Evolutionary conservation across 2,797 vertebrate species (phyloP).

Genomic region (Enteromius viviparus): DNA sequence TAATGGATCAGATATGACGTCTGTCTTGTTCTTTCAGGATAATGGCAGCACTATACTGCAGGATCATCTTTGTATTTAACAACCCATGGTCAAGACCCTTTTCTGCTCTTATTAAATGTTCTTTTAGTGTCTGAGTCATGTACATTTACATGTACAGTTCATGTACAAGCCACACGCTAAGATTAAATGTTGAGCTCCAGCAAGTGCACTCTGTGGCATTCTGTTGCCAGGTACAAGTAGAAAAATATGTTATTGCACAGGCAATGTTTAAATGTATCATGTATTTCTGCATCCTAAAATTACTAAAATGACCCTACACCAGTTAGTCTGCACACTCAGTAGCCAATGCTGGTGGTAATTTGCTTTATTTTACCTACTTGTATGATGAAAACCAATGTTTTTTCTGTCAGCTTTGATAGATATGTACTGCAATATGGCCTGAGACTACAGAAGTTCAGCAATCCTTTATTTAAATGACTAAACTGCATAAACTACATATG

Average conservation of each 20-base stretch:
- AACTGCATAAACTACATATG: neutral
- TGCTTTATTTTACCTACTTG: neutral
- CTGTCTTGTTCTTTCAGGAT: conserved; percentile 6
- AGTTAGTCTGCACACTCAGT: neutral
- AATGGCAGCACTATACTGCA: conserved; percentile 25
- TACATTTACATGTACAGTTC: conserved; percentile 12
- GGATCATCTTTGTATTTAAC: conserved; percentile 14
- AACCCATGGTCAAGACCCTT: conserved; percentile 19
- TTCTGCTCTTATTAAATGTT: conserved; percentile 25
- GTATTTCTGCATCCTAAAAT: neutral
- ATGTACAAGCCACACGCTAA: neutral
- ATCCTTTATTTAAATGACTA: conserved; percentile 8
- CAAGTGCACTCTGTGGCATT: neutral
- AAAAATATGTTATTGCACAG: neutral
- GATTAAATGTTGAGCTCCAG: neutral
- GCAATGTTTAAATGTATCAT: neutral
- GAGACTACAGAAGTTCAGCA: neutral
- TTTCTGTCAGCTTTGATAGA: neutral
- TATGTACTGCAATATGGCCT: neutral
- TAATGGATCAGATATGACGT: conserved; percentile 34
- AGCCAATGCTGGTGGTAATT: neutral
- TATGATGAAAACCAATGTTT: neutral
- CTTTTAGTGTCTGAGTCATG: conserved; percentile 36
- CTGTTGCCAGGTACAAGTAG: neutral
- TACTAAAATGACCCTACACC: neutral